Evolutionary conservation across 2,888 invertebrate genomes (phyloP), one percentile per base, ranked within the genome.

Genomic region (Halocaridina rubra): DNA sequence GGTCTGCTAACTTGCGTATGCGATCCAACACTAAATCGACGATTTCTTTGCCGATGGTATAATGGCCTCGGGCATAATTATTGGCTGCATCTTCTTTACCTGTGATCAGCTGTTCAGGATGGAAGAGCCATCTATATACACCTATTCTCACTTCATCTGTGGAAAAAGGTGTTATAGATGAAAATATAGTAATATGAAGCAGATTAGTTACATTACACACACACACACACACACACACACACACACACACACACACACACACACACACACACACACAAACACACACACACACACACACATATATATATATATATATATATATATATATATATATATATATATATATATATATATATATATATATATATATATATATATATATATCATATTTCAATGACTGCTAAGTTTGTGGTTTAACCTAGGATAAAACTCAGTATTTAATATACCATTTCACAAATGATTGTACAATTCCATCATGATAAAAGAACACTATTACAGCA

Each of bases 1-100:
- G 95, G 90, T 96, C 96, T 1, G 96, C 93, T 89, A 95, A 91
- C 90, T 95, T 96, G 89, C 96, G 94, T 81, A 96, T 92, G 64
- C 95, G 92, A 89, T 95, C 94, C 92, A 94, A 93, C 0, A 95
- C 95, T 3, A 94, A 93, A 74, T 93, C 94, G 69, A 96, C 93
- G 89, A 96, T 93, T 90, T 96, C 95, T 88, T 92, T 93, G 79
- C 95, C 95, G 75, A 96, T 96, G 27, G 92, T 92, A 89, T 92
- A 92, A 86, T 96, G 90, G 93, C 96, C 91, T 94, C 95, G 91
- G 4, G 91, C 91, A 86, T 91, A 91, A 89, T 91, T 91, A 88
- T 91, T 91, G 81, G 91, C 91, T 16, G 91, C 91, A 88, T 92
- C 91, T 88, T 92, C 91, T 88, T 92, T 92, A 69, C 91, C 93